A percentile compares a stretch with the other conserved stretches of the same genome.
phyloP scores from a whole-genome alignment of 1,140 invertebrate species.

The Drosophila burlai region DNA sequence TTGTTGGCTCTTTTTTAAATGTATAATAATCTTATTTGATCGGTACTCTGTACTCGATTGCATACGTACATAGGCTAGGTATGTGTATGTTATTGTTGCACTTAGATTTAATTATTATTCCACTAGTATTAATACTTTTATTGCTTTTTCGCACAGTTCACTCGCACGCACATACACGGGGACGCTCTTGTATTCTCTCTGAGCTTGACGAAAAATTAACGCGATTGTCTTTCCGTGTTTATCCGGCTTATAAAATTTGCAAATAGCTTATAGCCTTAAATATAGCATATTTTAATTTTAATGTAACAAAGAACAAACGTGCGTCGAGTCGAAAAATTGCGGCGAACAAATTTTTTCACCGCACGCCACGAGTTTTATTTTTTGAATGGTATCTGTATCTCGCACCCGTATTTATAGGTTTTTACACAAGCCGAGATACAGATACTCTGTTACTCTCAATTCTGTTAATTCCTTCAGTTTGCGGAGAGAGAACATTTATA shows the following conservation, averaged over 20 bases:
- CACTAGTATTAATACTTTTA: conserved; percentile 79
- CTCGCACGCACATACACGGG: conserved; percentile 52
- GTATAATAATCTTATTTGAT: conserved; percentile 17
- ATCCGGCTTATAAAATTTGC: conserved; percentile 52
- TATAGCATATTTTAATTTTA: conserved; percentile 2
- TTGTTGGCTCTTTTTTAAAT: conserved; percentile 9
- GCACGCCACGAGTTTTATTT: neutral
- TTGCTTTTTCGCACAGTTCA: conserved; percentile 66
- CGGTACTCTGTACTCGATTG: conserved; percentile 16
- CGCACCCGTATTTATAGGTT: conserved; percentile 3
- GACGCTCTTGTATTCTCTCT: conserved; percentile 32
- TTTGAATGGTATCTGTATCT: neutral
- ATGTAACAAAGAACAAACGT: neutral
- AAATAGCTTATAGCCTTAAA: conserved; percentile 13
- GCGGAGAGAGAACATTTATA: neutral
- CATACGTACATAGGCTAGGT: conserved; percentile 57
- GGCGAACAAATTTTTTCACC: neutral
- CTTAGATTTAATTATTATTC: conserved; percentile 67
- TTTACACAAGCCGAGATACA: neutral
- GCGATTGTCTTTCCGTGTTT: conserved; percentile 66
- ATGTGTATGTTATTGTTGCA: conserved; percentile 57
- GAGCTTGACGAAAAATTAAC: conserved; percentile 39
- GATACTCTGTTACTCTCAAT: no score
- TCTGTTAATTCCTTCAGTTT: no score
- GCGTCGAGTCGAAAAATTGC: conserved; percentile 3